These are phyloP conservation scores for Chymomyza procnemis DNA, from an alignment of 2,888 invertebrate species.

Conservation along the genomic window DNA sequence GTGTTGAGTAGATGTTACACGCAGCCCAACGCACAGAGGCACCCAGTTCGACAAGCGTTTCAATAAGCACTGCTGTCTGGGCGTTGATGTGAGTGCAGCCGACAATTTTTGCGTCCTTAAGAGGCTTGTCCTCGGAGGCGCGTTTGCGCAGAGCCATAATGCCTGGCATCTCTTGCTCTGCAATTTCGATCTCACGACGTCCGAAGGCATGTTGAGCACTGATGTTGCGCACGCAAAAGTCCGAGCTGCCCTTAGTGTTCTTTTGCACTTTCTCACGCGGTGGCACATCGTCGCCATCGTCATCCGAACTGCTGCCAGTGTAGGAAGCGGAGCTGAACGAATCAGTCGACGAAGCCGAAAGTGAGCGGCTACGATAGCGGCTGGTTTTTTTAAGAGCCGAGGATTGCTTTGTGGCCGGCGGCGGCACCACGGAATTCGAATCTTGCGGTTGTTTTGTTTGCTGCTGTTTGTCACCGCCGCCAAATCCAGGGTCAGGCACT, in stretches of 20 bases:
- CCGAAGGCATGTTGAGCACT: conserved; percentile 93
- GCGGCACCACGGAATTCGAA: conserved; percentile 51
- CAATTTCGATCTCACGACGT: conserved; percentile 97
- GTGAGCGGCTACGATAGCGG: conserved; percentile 91
- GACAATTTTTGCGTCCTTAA: conserved; percentile 96
- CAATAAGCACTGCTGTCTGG: conserved; percentile 96
- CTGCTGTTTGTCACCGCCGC: conserved; percentile 68
- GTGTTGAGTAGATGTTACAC: conserved; percentile 98
- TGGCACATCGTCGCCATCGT: conserved; percentile 95
- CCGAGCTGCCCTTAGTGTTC: conserved; percentile 89
- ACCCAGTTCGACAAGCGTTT: conserved; percentile 91
- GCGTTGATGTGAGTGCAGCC: conserved; percentile 99
- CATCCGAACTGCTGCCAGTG: conserved; percentile 87
- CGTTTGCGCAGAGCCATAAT: conserved; percentile 95
- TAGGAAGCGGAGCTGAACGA: conserved; percentile 89
- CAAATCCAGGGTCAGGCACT: conserved; percentile 76
- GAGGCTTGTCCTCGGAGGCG: conserved; percentile 94
- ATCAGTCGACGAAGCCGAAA: conserved; percentile 96
- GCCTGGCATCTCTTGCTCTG: conserved; percentile 99
- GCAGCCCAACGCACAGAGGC: conserved; percentile 97
- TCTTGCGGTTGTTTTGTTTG: conserved; percentile 53
- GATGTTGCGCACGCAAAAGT: conserved; percentile 96
- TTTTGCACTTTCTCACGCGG: conserved; percentile 95
- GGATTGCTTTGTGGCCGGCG: conserved; percentile 79
- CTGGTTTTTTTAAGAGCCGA: conserved; percentile 92